Percentiles rank a stretch among this genome's conserved stretches.
These are phyloP conservation scores for Hydroisotoma schaefferi DNA, from an alignment of 2,888 invertebrate species.

Conservation along the genomic window DNA sequence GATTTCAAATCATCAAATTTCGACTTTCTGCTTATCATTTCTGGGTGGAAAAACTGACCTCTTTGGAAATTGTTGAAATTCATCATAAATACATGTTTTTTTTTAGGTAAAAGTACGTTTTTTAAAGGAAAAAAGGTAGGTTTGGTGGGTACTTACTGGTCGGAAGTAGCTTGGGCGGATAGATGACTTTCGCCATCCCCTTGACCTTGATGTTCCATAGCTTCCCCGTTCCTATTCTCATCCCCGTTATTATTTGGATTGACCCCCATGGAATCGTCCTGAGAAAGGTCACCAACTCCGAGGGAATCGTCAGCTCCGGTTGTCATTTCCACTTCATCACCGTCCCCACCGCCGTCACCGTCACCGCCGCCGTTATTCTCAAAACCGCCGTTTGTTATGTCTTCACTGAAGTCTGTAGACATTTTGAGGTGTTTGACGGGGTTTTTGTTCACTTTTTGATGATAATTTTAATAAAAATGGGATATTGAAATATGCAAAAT, in stretches of 20 bases:
- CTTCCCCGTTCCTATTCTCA: constrained; percentile 61
- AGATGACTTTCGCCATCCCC: constrained; percentile 61
- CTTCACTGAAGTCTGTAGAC: constrained; percentile 49
- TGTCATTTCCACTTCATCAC: constrained; percentile 43
- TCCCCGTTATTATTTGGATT: constrained; percentile 28
- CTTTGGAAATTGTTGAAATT: too few species aligned
- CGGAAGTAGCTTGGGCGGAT: constrained; percentile 75
- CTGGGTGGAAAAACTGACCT: too few species aligned
- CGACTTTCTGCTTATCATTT: too few species aligned
- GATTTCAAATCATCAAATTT: too few species aligned
- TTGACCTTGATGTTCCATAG: constrained; percentile 64
- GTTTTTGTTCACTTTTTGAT: too few species aligned
- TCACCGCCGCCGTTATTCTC: constrained; percentile 39
- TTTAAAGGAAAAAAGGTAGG: not conserved
- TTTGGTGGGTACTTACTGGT: constrained; percentile 50
- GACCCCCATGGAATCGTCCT: constrained; percentile 46
- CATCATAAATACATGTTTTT: too few species aligned
- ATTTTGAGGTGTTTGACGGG: too few species aligned
- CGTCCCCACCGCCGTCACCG: too few species aligned
- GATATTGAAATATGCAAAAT: too few species aligned
- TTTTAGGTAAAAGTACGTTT: too few species aligned
- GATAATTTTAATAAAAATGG: too few species aligned
- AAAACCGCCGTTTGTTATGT: constrained; percentile 47
- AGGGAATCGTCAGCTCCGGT: constrained; percentile 24
- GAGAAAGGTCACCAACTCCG: constrained; percentile 25